Percentiles rank a stretch among this genome's conserved stretches.
Conservation (phyloP, 35 echinoderm and acorn worm genomes). For the Holothuria glaberrima region DNA sequence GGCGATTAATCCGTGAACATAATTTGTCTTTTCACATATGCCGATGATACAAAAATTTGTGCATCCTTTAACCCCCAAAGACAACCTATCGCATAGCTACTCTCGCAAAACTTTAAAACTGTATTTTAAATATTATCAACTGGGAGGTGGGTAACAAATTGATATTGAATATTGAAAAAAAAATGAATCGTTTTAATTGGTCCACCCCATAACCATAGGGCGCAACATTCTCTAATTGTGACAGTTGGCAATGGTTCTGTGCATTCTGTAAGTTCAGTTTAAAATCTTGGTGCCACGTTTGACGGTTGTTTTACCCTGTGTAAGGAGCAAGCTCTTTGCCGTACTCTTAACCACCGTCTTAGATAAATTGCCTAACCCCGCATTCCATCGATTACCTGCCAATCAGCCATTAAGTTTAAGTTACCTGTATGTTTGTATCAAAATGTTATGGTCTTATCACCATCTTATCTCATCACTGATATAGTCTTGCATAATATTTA, state of each 20-base stretch:
- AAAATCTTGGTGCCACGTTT: not conserved
- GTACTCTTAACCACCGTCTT: not conserved
- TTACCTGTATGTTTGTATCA: too few species aligned
- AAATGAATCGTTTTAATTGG: not conserved
- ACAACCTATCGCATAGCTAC: too few species aligned
- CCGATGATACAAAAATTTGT: not conserved
- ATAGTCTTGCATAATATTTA: too few species aligned
- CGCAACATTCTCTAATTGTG: not conserved
- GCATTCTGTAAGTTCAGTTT: not conserved
- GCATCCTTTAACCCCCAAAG: not conserved
- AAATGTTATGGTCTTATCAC: too few species aligned
- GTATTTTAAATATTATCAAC: not conserved
- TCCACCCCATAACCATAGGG: not conserved
- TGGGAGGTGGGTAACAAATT: constrained; percentile 2
- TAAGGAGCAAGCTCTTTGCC: not conserved
- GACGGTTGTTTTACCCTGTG: not conserved
- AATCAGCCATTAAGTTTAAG: too few species aligned
- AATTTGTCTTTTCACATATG: constrained; percentile 3
- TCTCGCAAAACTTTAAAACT: not conserved
- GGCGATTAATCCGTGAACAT: not conserved
- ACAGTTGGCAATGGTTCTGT: not conserved
- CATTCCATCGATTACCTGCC: too few species aligned
- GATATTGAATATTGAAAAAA: not conserved
- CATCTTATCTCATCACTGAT: too few species aligned
- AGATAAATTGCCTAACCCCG: not conserved